These are phyloP conservation scores for Cacatua alba DNA, from an alignment of 2,113 vertebrate species.

Conservation along the genomic window DNA sequence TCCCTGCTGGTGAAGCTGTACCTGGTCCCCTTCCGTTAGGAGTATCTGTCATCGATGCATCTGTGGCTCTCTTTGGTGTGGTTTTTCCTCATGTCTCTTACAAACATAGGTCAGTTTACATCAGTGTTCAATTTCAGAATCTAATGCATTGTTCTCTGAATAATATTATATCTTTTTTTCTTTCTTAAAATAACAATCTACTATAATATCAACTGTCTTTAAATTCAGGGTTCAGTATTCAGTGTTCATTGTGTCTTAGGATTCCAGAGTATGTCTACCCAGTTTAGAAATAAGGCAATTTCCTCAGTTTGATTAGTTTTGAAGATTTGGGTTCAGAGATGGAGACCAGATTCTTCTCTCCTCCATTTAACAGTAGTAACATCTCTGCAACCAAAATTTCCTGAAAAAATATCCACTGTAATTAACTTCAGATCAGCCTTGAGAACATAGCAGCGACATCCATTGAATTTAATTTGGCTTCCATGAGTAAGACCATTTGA, in stretches of 20 bases:
- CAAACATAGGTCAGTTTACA: constrained; percentile 89
- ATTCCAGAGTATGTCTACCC: not conserved
- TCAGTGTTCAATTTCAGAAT: not conserved
- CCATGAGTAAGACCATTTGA: not conserved
- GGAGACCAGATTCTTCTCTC: not conserved
- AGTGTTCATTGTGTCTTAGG: not conserved
- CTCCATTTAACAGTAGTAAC: not conserved
- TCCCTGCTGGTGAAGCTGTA: constrained; percentile 92
- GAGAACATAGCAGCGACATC: not conserved
- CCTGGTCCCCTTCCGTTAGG: constrained; percentile 95
- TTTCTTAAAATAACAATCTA: not conserved
- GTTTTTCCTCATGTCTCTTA: constrained; percentile 98
- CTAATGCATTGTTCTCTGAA: not conserved
- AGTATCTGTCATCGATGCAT: constrained; percentile 97
- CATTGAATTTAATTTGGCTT: not conserved
- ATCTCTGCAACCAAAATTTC: not conserved
- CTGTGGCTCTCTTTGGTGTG: constrained; percentile 95
- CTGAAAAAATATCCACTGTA: not conserved
- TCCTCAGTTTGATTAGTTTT: not conserved
- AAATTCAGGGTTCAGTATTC: not conserved
- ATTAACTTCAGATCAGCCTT: not conserved
- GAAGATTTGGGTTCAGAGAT: not conserved
- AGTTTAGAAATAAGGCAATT: not conserved
- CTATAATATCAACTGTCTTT: not conserved
- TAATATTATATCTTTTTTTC: not conserved